Conservation (phyloP, 2,113 vertebrate species). For the Ptilorrhoa leucosticta region DNA sequence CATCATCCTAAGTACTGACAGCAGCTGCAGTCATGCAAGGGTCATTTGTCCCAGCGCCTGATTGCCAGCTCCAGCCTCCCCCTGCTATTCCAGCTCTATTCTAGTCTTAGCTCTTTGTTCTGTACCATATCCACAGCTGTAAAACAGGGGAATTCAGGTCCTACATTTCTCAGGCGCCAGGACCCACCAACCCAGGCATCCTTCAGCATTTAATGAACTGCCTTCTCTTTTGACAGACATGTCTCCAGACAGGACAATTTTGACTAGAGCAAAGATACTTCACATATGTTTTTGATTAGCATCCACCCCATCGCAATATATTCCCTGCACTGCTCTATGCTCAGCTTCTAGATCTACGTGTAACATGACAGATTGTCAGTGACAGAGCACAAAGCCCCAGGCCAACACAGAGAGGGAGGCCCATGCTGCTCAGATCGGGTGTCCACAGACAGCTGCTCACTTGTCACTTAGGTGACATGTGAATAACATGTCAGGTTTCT, state of each 20-base stretch:
- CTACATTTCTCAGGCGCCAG: neutral
- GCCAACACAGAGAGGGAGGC: neutral
- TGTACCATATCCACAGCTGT: neutral
- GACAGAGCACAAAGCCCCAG: neutral
- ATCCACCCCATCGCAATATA: neutral
- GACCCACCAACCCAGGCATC: neutral
- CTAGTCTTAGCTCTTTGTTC: neutral
- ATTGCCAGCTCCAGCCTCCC: neutral
- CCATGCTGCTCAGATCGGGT: neutral
- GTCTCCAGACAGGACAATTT: constrained; percentile 1
- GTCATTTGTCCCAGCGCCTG: neutral
- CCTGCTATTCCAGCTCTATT: neutral
- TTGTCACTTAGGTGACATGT: neutral
- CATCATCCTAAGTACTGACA: accelerated
- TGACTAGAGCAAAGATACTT: neutral
- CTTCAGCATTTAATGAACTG: neutral
- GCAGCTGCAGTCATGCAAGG: neutral
- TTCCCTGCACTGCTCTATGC: neutral
- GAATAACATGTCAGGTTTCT: neutral
- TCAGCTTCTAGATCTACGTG: neutral
- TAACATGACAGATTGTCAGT: neutral
- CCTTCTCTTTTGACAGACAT: neutral
- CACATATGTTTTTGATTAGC: constrained; percentile 9
- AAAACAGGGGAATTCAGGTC: neutral
- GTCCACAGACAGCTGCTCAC: neutral